Base-by-base conservation (phyloP, 2,113 vertebrate species). In the Nycticryphes semicollaris region DNA sequence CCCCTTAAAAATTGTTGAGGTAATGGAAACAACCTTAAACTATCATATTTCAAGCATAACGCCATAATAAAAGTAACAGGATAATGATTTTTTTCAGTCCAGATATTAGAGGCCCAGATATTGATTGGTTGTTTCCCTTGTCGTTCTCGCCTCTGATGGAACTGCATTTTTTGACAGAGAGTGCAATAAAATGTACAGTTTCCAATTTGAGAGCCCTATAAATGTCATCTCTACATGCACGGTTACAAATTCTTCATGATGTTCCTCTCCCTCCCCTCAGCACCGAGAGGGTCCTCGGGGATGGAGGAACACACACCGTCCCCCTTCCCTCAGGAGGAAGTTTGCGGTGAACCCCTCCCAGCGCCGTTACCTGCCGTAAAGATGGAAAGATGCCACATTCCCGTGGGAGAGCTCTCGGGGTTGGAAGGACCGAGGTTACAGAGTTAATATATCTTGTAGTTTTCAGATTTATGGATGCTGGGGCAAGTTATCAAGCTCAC, bases 71-170 rank as follows among this genome's bases (percentile, higher is more conserved):
- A 98, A 97, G 89, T 97, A 98, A 97, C 90, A 96, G 96, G 97
- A 95, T 98, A 98, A 98, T 98, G 98, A 98, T 98, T 98, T 98
- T 98, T 97, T 97, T 96, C 96, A 94, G 92, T 82, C 94, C 97
- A 97, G 97, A 97, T 97, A 97, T 95, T 96, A 95, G 97, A 98
- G 96, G 89, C 96, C 63, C 84, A 94, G 96, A 80, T 98, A 98
- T 98, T 96, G 98, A 98, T 98, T 97, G 97, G 64, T 87, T 91
- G 60, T 91, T 98, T 96, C 96, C 98, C 84, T 95, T 96, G 95
- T 97, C 97, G 86, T 97, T 94, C 96, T 96, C 94, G 96, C 96
- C 96, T 97, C 97, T 96, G 95, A 97, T 95, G 97, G 97, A 98
- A 97, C 97, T 91, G 95, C 91, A 93, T 96, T 96, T 98, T 97